Evolutionary conservation across 2,888 invertebrate genomes (phyloP), one percentile per base, ranked within the genome.

Genomic region (Drosophila yooni): DNA sequence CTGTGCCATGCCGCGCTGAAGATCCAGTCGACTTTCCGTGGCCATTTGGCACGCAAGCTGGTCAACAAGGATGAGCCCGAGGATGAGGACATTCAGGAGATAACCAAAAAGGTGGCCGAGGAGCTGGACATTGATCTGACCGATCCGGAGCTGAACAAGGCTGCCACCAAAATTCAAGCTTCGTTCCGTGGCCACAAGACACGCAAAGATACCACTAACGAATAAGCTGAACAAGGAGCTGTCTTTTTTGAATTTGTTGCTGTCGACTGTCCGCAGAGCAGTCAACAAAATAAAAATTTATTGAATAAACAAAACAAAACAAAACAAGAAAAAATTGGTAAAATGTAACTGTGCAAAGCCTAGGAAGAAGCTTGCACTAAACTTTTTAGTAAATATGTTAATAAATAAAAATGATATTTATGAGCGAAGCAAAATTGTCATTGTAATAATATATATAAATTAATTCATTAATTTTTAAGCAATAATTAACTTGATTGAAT

Each of bases 101-200:
- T 95, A 81, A 95, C 95, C 76, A 94, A 94, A 83, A 94, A 93
- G 86, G 94, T 93, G 40, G 95, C 95, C 84, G 96, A 97, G 91
- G 97, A 97, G 91, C 94, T 97, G 93, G 97, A 97, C 92, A 97
- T 98, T 82, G 97, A 98, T 93, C 94, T 97, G 79, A 94, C 95
- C 76, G 98, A 98, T 94, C 97, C 97, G 25, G 97, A 97, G 84
- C 94, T 98, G 89, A 96, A 97, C 94, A 97, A 97, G 92, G 98
- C 98, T 1, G 98, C 98, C 34, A 97, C 97, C 73, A 98, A 97
- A 94, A 98, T 98, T 79, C 98, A 98, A 92, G 97, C 98, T 64
- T 97, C 97, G 57, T 98, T 98, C 95, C 96, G 98, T 79, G 97
- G 97, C 73, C 97, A 97, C 94, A 96, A 97, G 94, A 96, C 95